Conservation (phyloP, 2,113 vertebrate genomes). For the Onychorhynchus coronatus region DNA sequence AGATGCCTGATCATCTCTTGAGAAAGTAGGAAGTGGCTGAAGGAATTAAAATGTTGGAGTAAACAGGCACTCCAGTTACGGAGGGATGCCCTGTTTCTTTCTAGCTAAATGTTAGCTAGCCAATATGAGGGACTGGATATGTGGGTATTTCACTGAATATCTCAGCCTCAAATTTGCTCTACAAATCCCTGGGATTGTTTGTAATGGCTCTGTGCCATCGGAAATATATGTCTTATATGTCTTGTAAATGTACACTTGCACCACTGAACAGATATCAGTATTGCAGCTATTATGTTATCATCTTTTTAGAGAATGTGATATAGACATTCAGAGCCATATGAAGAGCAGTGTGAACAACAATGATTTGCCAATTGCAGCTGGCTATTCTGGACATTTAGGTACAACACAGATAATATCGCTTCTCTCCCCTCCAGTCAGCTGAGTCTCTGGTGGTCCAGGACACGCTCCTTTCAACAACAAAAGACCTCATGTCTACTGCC, state of each 20-base stretch:
- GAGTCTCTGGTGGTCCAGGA: neutral
- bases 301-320: neutral
- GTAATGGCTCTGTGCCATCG: neutral
- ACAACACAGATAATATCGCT: neutral
- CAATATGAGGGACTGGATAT: neutral
- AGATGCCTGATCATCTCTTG: neutral
- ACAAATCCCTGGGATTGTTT: too few relatives aligned
- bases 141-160: neutral
- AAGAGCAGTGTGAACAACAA: neutral
- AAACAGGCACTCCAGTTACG: neutral
- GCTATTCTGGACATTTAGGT: neutral
- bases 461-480: neutral
- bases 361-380: neutral
- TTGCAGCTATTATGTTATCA: neutral
- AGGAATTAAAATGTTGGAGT: neutral
- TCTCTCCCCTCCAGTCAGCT: neutral
- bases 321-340: neutral
- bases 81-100: neutral
- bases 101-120: neutral
- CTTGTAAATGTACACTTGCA: neutral
- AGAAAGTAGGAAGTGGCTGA: neutral
- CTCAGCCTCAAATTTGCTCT: neutral
- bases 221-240: neutral
- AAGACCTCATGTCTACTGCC: neutral
- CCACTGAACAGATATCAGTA: neutral